These are phyloP conservation scores for Drosophila anceps DNA, from an alignment of 2,888 invertebrate genomes.

Conservation along the genomic window DNA sequence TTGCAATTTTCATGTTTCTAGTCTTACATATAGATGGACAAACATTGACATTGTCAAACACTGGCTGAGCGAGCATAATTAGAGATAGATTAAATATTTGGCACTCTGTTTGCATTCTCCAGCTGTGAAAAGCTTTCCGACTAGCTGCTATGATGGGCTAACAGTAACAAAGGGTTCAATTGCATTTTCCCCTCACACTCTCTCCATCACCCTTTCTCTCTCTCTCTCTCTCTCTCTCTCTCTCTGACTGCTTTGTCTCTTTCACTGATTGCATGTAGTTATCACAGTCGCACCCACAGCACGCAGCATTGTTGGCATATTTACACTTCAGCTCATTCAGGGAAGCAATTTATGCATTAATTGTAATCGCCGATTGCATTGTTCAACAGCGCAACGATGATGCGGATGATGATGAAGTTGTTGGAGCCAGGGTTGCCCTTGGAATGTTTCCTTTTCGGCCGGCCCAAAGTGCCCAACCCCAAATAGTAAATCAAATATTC, in stretches of 20 bases:
- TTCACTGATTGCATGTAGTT: conserved; percentile 4
- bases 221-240: neutral
- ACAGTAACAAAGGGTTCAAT: conserved; percentile 41
- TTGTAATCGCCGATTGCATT: conserved; percentile 75
- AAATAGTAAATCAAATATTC: conserved; percentile 16
- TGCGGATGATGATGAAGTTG: conserved; percentile 17
- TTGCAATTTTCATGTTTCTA: neutral
- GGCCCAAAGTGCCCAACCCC: neutral
- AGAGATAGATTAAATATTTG: neutral
- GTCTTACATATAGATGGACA: neutral
- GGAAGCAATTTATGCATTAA: conserved; percentile 75
- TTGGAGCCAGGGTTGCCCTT: neutral
- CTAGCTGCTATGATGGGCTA: neutral
- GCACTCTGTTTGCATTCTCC: neutral
- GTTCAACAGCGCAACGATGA: conserved; percentile 42
- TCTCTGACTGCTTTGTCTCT: neutral
- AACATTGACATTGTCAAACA: neutral
- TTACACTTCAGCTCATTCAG: conserved; percentile 58
- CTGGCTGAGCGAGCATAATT: neutral
- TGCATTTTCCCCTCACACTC: neutral
- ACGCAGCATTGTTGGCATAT: conserved; percentile 25
- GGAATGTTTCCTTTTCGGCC: neutral
- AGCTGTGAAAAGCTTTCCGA: neutral
- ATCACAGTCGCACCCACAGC: conserved; percentile 1
- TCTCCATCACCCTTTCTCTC: neutral